Evolutionary conservation across 2,797 vertebrate species (phyloP), one percentile per base, ranked within the genome.

Genomic region (Tenualosa thibaudeaui): DNA sequence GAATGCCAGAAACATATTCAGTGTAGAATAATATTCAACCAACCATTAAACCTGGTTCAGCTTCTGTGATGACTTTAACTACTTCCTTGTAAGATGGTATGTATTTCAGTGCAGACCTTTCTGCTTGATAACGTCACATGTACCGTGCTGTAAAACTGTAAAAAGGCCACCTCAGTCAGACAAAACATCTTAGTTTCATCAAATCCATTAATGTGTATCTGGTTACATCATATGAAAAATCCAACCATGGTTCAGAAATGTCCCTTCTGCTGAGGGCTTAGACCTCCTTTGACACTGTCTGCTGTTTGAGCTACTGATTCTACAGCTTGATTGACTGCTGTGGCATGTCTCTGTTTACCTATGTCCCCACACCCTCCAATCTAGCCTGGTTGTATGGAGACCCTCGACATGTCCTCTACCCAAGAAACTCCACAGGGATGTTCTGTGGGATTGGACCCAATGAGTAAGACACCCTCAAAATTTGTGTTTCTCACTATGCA

Each of bases 331-430:
- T 65, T 71, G 24, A 15, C 31, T 31, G 31, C 26, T 37, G 65
- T 13, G 37, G 26, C 37, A 26, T 71, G 12, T 75, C 71, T 17
- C 19, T 46, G 26, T 43, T 22, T 40, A 6, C 68, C 68, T 37
- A 5, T 71, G 3, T 8, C 31, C 65, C 6, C 31, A 12, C 24
- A 26, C 24, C 37, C 37, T 40, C 19, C 2, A 1, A 8, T 43
- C 31, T 89, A 97, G 97, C 97, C 37, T 98, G 97, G 97, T 84
- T 96, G 9, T 97, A 97, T 6, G 97, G 97, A 85, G 96, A 97
- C 86, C 97, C 97, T 0, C 92, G 95, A 3, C 95, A 98, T 81
- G 96, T 97, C 68, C 95, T 98, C 5, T 97, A 96, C 86, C 94
- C 97, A 22, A 94, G 94, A 78, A 97, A 98, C 91, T 97, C 97